A percentile compares a stretch with the other conserved stretches of the same genome.
Evolutionary conservation across 1,140 invertebrate species (phyloP).

Genomic region (Samia ricini): DNA sequence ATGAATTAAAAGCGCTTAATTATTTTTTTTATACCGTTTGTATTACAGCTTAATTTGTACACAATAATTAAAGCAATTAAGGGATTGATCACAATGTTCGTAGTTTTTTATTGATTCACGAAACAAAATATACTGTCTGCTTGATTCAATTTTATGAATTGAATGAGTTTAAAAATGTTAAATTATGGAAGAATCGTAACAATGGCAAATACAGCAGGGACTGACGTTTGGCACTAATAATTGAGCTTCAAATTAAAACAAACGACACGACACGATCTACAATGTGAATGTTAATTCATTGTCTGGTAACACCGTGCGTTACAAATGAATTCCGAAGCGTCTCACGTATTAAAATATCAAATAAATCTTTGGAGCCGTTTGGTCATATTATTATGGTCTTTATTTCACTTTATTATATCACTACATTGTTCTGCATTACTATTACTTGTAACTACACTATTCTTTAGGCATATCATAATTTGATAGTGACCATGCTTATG

Average conservation of each 20-base stretch:
- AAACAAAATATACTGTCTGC: not conserved
- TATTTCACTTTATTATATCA: not conserved
- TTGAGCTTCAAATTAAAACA: not conserved
- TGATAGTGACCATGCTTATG: not conserved
- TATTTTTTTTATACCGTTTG: slow-evolving; percentile 43
- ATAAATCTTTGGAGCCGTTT: not conserved
- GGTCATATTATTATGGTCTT: not conserved
- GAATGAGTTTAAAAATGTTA: not conserved
- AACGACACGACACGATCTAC: slow-evolving; percentile 1
- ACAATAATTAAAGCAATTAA: slow-evolving; percentile 62
- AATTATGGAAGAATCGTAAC: not conserved
- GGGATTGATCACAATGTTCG: slow-evolving; percentile 14
- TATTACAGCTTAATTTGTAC: slow-evolving; percentile 69
- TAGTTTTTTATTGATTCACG: not conserved
- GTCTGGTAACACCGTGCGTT: not conserved
- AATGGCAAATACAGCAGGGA: not conserved
- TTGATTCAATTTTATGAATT: not conserved
- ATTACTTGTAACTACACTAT: not conserved
- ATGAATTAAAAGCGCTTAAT: slow-evolving; percentile 62
- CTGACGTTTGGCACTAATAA: not conserved
- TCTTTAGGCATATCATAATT: not conserved
- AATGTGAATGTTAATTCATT: not conserved
- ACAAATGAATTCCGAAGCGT: not conserved
- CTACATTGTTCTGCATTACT: not conserved
- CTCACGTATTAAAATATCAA: not conserved